phyloP scores from a whole-genome alignment of 2,888 invertebrate species.

The Oscheius sp. region DNA sequence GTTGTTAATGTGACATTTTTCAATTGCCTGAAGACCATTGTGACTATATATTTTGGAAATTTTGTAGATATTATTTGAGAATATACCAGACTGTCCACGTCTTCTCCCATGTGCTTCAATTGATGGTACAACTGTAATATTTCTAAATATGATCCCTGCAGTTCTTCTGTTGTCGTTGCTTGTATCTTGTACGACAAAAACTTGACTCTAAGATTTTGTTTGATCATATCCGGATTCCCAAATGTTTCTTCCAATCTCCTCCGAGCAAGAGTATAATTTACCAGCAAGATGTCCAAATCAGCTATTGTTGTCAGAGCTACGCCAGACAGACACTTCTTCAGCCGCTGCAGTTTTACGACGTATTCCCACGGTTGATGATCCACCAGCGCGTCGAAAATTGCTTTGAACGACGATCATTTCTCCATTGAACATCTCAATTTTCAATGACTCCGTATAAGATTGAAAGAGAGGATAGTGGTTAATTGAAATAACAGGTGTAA shows the following conservation, averaged over 20 bases:
- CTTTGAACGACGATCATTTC: neutral
- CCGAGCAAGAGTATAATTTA: neutral
- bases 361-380: neutral
- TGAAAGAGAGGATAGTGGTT: too few relatives aligned
- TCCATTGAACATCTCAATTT: too few relatives aligned
- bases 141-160: neutral
- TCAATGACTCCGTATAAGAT: too few relatives aligned
- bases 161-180: neutral
- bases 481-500: too few relatives aligned
- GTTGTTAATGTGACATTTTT: neutral
- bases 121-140: neutral
- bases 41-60: neutral
- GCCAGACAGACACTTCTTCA: neutral
- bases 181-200: neutral
- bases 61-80: neutral
- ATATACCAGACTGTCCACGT: neutral
- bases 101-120: neutral
- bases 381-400: neutral
- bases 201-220: neutral
- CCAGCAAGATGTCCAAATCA: neutral
- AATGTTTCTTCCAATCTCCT: neutral
- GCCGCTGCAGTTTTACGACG: neutral
- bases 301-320: neutral
- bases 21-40: neutral
- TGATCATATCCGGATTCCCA: neutral